Conservation (phyloP, 2,888 invertebrate genomes). For the Mystacides longicornis region DNA sequence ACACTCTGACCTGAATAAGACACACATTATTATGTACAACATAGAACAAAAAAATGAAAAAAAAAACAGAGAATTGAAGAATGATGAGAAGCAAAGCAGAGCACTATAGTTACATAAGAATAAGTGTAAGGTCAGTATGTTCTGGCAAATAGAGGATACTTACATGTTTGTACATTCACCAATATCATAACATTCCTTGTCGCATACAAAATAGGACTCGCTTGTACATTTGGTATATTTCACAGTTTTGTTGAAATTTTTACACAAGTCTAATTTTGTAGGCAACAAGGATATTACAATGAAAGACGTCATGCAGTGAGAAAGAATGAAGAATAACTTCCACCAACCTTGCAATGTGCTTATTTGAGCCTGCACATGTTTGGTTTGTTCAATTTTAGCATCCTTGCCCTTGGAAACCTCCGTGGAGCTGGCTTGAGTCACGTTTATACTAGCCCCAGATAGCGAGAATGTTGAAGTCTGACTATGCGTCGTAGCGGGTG, state of each 20-base stretch:
- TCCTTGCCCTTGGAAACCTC: conserved; percentile 10
- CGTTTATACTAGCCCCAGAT: conserved; percentile 28
- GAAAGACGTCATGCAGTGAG: not conserved
- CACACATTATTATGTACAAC: not conserved
- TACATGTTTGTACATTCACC: too few relatives aligned
- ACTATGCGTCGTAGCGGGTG: conserved; percentile 28
- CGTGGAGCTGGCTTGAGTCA: conserved; percentile 21
- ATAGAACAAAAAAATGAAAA: not conserved
- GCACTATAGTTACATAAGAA: too few relatives aligned
- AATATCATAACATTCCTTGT: too few relatives aligned
- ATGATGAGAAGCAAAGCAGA: too few relatives aligned
- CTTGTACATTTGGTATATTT: too few relatives aligned
- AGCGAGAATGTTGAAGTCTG: conserved; percentile 21
- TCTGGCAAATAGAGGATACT: too few relatives aligned
- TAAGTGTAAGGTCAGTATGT: too few relatives aligned
- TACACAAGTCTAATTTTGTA: too few relatives aligned
- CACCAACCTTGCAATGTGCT: conserved; percentile 40
- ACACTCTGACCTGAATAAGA: conserved; percentile 63
- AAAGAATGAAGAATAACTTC: conserved; percentile 8
- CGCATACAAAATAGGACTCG: too few relatives aligned
- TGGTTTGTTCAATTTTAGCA: conserved; percentile 14
- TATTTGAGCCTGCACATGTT: conserved; percentile 32
- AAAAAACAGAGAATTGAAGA: not conserved
- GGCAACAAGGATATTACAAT: too few relatives aligned
- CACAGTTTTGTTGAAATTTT: too few relatives aligned